A percentile compares a stretch with the other conserved stretches of the same genome.
Evolutionary conservation across 2,113 vertebrate genomes (phyloP).

Genomic region (Vidua chalybeata): DNA sequence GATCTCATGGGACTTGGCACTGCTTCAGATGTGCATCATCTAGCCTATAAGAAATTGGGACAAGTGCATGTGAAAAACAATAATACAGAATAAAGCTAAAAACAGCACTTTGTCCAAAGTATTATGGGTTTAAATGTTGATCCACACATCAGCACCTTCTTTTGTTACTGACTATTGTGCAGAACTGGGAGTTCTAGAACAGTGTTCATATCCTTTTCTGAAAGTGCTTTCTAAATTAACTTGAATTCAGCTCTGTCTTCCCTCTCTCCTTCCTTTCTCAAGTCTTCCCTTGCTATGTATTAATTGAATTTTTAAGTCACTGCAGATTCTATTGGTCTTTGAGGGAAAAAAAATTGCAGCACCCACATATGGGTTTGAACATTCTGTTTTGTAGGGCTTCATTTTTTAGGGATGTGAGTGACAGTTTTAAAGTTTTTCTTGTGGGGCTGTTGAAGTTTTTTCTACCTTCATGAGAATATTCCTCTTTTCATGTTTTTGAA

Average conservation of each 20-base stretch:
- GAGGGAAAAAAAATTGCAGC: background rate
- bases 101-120: background rate
- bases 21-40: background rate
- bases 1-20: background rate
- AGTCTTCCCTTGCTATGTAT: slow-evolving; percentile 5
- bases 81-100: background rate
- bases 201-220: background rate
- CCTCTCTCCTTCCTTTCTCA: background rate
- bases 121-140: background rate
- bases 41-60: background rate
- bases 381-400: background rate
- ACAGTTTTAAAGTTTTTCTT: slow-evolving; percentile 6
- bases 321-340: background rate
- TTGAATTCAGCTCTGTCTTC: background rate
- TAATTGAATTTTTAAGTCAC: slow-evolving; percentile 15
- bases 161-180: background rate
- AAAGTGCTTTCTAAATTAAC: background rate
- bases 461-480: background rate
- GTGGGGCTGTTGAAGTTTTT: background rate
- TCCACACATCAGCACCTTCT: background rate
- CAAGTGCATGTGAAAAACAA: background rate
- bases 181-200: background rate
- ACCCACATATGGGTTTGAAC: background rate
- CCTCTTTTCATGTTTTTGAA: slow-evolving; percentile 5
- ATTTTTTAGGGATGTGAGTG: slow-evolving; percentile 17